phyloP scores from a whole-genome alignment of 2,797 vertebrate species.

The Phylloscopus collybita region DNA sequence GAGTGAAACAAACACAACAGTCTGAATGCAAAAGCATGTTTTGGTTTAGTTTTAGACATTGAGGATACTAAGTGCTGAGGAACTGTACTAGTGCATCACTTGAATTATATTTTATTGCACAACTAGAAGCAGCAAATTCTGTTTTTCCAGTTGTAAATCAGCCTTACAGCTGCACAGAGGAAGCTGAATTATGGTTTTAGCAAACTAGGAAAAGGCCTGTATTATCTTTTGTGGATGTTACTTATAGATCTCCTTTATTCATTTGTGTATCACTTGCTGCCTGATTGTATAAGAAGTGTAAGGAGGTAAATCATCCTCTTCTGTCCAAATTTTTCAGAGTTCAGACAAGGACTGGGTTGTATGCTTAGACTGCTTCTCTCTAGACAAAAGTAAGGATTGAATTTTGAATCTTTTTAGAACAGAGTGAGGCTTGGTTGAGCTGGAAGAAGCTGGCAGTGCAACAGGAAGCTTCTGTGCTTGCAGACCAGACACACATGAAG shows the following conservation, averaged over 20 bases:
- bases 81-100: neutral
- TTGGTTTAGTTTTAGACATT: neutral
- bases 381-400: neutral
- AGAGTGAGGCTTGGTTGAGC: neutral
- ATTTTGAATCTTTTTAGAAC: neutral
- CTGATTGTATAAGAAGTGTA: neutral
- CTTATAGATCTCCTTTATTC: neutral
- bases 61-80: neutral
- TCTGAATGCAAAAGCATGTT: neutral
- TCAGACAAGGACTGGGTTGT: neutral
- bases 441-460: neutral
- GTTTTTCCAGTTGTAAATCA: conserved; percentile 23
- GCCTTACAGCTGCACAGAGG: neutral
- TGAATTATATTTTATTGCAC: neutral
- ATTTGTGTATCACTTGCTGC: neutral
- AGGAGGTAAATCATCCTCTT: neutral
- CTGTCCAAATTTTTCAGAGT: neutral
- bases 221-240: neutral
- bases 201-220: neutral
- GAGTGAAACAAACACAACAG: neutral
- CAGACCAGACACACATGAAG: neutral
- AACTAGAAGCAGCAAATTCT: neutral
- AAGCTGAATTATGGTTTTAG: neutral
- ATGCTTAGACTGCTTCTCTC: neutral
- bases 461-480: neutral